Evolutionary conservation across 2,888 invertebrate genomes (phyloP).

Genomic region (Hypolimnas misippus): DNA sequence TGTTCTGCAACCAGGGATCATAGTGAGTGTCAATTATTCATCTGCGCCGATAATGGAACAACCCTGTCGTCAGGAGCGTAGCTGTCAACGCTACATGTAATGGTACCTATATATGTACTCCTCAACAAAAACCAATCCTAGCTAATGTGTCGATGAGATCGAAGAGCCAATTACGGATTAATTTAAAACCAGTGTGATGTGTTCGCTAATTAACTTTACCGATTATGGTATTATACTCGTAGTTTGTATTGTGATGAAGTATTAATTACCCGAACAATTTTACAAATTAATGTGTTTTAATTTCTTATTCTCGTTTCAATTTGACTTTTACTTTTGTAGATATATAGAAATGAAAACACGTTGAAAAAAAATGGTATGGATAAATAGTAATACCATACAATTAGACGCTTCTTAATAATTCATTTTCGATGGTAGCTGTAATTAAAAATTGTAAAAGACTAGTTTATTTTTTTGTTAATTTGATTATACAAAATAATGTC

Average conservation of each 20-base stretch:
- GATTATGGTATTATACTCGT: constrained; percentile 9
- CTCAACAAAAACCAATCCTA: constrained; percentile 61
- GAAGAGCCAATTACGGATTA: constrained; percentile 27
- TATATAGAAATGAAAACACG: no score
- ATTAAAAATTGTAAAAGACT: no score
- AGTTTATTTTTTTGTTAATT: no score
- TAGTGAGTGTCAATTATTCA: constrained; percentile 75
- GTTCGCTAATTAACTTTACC: constrained; percentile 6
- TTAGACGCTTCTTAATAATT: no score
- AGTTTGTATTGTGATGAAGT: constrained; percentile 12
- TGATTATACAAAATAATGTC: no score
- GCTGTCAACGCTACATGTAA: constrained; percentile 76
- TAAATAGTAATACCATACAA: no score
- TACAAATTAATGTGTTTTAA: constrained; percentile 7
- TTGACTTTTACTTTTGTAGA: no score
- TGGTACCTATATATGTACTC: constrained; percentile 53
- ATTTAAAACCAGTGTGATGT: constrained; percentile 25
- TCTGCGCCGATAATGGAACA: constrained; percentile 80
- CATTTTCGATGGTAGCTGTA: no score
- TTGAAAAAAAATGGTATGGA: no score
- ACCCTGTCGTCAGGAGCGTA: constrained; percentile 75
- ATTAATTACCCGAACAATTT: constrained; percentile 12
- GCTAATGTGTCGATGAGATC: constrained; percentile 36
- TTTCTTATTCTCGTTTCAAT: constrained; percentile 11
- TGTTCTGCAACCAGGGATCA: constrained; percentile 17